Percentiles rank a stretch among this genome's conserved stretches.
Conservation (phyloP, 1,140 invertebrate genomes). For the Chironomus striatipennis region DNA sequence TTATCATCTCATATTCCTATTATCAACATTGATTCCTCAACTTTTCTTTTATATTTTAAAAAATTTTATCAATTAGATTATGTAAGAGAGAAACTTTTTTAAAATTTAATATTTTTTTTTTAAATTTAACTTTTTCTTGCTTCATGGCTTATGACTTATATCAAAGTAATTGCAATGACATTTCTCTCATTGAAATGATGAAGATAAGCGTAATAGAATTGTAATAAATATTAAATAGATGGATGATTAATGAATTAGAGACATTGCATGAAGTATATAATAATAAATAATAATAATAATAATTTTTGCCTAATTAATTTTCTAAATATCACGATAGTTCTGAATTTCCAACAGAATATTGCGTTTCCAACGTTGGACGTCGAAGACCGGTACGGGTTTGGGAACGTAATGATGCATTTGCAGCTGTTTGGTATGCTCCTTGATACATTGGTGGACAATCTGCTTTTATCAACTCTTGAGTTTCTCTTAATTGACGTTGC, state of each 20-base stretch:
- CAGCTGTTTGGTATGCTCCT: constrained; percentile 39
- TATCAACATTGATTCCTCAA: no score
- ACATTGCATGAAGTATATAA: neutral
- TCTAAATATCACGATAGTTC: constrained; percentile 42
- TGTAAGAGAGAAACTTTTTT: no score
- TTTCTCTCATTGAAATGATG: neutral
- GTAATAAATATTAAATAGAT: neutral
- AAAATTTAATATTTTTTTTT: no score
- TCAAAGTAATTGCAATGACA: constrained; percentile 9
- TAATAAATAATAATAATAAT: neutral
- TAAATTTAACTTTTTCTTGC: neutral
- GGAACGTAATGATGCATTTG: constrained; percentile 39
- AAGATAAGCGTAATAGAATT: neutral
- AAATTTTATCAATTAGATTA: no score
- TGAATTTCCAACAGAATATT: constrained; percentile 35
- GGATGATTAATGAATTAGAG: neutral
- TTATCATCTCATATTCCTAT: no score
- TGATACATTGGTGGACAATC: constrained; percentile 39
- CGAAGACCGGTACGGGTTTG: constrained; percentile 37
- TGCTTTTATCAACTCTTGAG: constrained; percentile 41
- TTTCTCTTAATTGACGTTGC: constrained; percentile 39
- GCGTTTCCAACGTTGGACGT: constrained; percentile 42
- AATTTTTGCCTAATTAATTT: constrained; percentile 34
- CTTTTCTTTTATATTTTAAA: no score
- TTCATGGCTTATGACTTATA: neutral